Percentiles rank a stretch among this genome's conserved stretches.
These are phyloP conservation scores for Psittacus erithacus DNA, from an alignment of 2,113 vertebrate genomes.

Conservation along the genomic window DNA sequence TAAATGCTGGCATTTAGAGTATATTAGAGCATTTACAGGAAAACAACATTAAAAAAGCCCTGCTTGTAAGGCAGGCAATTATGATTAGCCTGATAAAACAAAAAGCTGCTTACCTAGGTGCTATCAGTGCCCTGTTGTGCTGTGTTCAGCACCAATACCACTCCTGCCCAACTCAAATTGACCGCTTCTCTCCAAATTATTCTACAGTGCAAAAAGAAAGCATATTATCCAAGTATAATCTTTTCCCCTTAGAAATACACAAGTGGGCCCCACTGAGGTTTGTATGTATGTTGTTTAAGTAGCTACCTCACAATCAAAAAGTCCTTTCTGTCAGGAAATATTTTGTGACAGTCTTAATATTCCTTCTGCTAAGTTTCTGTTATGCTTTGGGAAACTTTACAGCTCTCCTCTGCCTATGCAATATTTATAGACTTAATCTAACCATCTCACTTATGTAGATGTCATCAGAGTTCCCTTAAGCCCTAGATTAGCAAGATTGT, in stretches of 20 bases:
- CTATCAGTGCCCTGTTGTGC: background rate
- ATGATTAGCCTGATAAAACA: background rate
- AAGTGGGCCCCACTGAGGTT: background rate
- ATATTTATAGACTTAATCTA: constrained; percentile 49
- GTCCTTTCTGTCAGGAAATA: background rate
- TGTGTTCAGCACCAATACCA: background rate
- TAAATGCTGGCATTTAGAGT: background rate
- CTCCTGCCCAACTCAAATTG: background rate
- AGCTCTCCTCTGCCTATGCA: background rate
- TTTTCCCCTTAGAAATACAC: background rate
- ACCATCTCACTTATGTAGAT: background rate
- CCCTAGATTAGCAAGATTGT: constrained; percentile 1
- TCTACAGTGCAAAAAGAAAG: background rate
- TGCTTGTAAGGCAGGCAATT: background rate
- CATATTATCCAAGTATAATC: background rate
- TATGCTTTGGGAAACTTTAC: background rate
- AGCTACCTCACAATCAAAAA: background rate
- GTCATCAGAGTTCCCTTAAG: constrained; percentile 18
- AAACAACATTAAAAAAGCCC: background rate
- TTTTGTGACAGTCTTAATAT: background rate
- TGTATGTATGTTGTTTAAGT: background rate
- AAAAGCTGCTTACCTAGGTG: background rate
- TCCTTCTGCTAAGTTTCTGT: background rate
- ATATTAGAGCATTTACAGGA: background rate
- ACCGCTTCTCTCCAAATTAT: background rate